Evolutionary conservation across 2,888 invertebrate genomes (phyloP).

Genomic region (Sinelater perroti): DNA sequence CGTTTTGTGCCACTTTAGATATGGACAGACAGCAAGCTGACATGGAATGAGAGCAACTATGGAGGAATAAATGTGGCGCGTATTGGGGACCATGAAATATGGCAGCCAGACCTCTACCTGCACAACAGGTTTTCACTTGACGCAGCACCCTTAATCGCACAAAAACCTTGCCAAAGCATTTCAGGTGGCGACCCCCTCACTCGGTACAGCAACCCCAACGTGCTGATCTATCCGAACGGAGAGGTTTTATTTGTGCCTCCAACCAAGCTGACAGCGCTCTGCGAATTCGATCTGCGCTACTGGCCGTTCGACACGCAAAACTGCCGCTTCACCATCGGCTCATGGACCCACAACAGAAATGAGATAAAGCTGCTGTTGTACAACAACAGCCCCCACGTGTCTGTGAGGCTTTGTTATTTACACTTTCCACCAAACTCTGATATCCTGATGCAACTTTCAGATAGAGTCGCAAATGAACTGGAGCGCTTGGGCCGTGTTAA

Average conservation of each 20-base stretch:
- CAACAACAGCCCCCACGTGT: background rate
- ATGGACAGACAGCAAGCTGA: conserved; percentile 77
- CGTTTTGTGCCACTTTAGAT: conserved; percentile 62
- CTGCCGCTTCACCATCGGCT: conserved; percentile 74
- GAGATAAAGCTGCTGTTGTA: conserved; percentile 62
- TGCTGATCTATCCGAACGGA: conserved; percentile 63
- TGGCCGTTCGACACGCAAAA: conserved; percentile 82
- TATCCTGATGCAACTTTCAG: too few species aligned
- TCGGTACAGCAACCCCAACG: conserved; percentile 67
- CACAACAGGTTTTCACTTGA: conserved; percentile 67
- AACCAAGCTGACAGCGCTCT: conserved; percentile 72
- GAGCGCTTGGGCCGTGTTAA: conserved; percentile 3
- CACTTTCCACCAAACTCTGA: background rate
- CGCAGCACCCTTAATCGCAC: background rate
- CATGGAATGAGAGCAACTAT: conserved; percentile 75
- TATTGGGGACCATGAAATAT: conserved; percentile 75
- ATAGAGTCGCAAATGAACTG: background rate
- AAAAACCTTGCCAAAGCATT: conserved; percentile 55
- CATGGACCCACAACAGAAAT: conserved; percentile 73
- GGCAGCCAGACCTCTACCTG: conserved; percentile 79
- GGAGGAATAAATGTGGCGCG: conserved; percentile 69
- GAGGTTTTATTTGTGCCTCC: conserved; percentile 73
- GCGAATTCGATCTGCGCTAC: conserved; percentile 70
- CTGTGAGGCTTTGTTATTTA: background rate
- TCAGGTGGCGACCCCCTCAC: conserved; percentile 69